These are phyloP conservation scores for Argynnis bischoffii DNA, from an alignment of 2,888 invertebrate species.

Conservation along the genomic window DNA sequence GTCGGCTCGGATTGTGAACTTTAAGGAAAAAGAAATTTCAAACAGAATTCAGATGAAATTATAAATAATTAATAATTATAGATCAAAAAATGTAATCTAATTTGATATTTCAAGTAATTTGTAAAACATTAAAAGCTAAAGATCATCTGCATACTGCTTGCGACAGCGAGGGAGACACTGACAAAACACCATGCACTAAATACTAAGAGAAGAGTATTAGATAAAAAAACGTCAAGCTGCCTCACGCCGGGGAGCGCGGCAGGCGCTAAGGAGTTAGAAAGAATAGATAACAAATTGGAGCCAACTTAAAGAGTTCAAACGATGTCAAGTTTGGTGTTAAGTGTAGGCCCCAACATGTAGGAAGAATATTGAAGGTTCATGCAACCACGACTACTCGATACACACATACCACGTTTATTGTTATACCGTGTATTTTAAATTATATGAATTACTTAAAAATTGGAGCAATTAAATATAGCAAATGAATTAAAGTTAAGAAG, in stretches of 20 bases:
- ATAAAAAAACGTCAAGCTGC: slow-evolving; percentile 6
- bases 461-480: no score
- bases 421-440: neutral
- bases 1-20: slow-evolving; percentile 33
- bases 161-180: slow-evolving; percentile 20
- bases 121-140: slow-evolving; percentile 20
- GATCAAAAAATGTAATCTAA: neutral
- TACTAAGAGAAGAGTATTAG: slow-evolving; percentile 1
- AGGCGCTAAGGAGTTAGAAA: neutral
- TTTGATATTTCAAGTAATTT: neutral
- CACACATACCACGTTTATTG: slow-evolving; percentile 18
- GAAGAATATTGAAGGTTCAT: slow-evolving; percentile 12
- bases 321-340: slow-evolving; percentile 10
- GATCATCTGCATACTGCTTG: slow-evolving; percentile 32
- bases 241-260: neutral
- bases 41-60: slow-evolving; percentile 33
- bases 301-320: slow-evolving; percentile 3
- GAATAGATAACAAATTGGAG: slow-evolving; percentile 11
- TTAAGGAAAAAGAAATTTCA: slow-evolving; percentile 30
- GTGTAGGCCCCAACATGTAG: slow-evolving; percentile 19
- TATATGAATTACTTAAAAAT: neutral
- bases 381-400: slow-evolving; percentile 2
- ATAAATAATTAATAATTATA: slow-evolving; percentile 18
- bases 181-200: slow-evolving; percentile 26
- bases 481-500: no score